Percentiles rank a stretch among this genome's conserved stretches.
Conservation (phyloP, 2,113 vertebrate species). For the Phoxinus phoxinus region DNA sequence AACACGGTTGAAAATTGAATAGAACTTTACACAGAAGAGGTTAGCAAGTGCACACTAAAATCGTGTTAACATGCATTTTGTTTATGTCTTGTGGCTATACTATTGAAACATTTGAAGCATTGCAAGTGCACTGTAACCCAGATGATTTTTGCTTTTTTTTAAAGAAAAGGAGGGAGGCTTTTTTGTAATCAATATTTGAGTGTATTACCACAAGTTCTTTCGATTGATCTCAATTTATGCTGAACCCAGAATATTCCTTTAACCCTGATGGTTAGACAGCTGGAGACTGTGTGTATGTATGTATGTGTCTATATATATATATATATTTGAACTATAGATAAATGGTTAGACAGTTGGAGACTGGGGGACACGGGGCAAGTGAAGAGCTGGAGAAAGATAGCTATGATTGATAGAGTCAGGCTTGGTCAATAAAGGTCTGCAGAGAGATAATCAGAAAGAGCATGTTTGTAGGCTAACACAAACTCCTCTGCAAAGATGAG, state of each 20-base stretch:
- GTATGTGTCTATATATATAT: no score
- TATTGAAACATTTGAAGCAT: no score
- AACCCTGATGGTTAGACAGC: no score
- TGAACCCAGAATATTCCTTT: no score
- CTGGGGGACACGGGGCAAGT: slow-evolving; percentile 73
- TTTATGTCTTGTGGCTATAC: neutral
- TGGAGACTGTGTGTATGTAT: no score
- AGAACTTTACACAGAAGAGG: neutral
- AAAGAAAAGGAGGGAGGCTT: no score
- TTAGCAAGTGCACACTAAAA: neutral
- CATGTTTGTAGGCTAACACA: slow-evolving; percentile 81
- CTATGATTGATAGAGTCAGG: slow-evolving; percentile 98
- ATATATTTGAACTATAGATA: neutral
- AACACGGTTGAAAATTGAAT: neutral
- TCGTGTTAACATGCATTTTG: neutral
- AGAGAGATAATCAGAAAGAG: slow-evolving; percentile 97
- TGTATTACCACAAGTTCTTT: no score
- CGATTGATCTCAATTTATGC: no score
- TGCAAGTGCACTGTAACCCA: neutral
- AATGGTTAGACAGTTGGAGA: slow-evolving; percentile 70
- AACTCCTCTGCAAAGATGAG: slow-evolving; percentile 80
- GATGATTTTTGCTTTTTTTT: no score
- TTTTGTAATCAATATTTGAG: no score
- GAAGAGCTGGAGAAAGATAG: slow-evolving; percentile 77
- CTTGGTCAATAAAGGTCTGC: slow-evolving; percentile 97